phyloP scores from a whole-genome alignment of 2,797 vertebrate species.

The Dicrostonyx torquatus region DNA sequence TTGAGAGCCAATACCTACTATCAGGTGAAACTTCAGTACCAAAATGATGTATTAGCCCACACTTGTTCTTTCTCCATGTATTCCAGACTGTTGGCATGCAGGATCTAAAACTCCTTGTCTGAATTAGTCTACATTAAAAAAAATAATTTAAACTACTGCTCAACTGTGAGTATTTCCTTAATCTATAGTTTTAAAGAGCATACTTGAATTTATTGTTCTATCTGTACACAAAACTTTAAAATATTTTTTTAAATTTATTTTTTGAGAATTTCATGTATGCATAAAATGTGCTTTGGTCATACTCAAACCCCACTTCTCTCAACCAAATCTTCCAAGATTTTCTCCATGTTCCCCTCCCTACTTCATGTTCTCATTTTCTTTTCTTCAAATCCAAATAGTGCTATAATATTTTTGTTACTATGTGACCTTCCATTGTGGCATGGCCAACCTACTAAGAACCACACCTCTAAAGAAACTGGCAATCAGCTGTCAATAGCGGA shows the following conservation, averaged over 20 bases:
- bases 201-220: not conserved
- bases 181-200: not conserved
- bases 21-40: not conserved
- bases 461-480: not conserved
- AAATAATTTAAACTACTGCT: not conserved
- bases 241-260: not conserved
- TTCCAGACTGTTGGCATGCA: not conserved
- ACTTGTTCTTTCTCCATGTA: not conserved
- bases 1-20: not conserved
- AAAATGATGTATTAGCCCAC: not conserved
- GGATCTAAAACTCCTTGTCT: not conserved
- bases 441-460: not conserved
- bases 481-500: not conserved
- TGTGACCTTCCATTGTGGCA: not conserved
- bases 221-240: not conserved
- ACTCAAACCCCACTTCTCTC: not conserved
- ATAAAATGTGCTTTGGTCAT: not conserved
- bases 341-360: not conserved
- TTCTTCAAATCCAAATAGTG: not conserved
- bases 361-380: not conserved
- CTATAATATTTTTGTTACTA: not conserved
- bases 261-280: not conserved
- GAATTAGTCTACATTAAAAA: not conserved
- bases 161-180: not conserved
- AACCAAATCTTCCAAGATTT: not conserved